Percentiles rank a stretch among this genome's conserved stretches.
Conservation (phyloP, 2,888 invertebrate genomes). For the Tiphia femorata region DNA sequence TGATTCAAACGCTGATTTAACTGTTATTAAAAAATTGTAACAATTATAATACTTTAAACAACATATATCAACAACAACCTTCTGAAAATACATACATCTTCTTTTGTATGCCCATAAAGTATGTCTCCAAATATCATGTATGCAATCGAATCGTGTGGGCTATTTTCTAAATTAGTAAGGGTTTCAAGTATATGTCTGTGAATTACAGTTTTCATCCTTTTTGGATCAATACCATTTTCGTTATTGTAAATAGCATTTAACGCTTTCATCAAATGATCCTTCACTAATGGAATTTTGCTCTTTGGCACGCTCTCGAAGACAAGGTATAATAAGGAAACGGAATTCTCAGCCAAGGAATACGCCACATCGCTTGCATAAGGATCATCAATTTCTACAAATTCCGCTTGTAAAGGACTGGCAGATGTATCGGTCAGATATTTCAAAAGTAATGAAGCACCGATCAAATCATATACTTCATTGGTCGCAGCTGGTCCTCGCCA, state of each 20-base stretch:
- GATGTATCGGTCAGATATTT: constrained; percentile 91
- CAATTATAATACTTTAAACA: no score
- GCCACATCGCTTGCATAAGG: constrained; percentile 83
- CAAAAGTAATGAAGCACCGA: constrained; percentile 78
- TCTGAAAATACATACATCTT: constrained; percentile 75
- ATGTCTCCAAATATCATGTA: constrained; percentile 86
- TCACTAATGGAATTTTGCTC: constrained; percentile 75
- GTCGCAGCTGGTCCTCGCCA: constrained; percentile 85
- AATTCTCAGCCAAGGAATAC: constrained; percentile 80
- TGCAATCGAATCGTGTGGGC: constrained; percentile 83
- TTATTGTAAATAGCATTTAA: constrained; percentile 70
- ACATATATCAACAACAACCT: constrained; percentile 2
- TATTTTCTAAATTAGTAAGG: constrained; percentile 80
- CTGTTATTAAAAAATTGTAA: constrained; percentile 54
- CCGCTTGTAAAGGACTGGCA: constrained; percentile 85
- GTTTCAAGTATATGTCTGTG: constrained; percentile 79
- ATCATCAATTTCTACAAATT: constrained; percentile 86
- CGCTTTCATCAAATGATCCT: constrained; percentile 71
- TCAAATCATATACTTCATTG: constrained; percentile 73
- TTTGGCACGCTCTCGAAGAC: constrained; percentile 83
- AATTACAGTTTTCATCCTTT: constrained; percentile 80
- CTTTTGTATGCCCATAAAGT: constrained; percentile 81
- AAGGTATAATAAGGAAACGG: constrained; percentile 78
- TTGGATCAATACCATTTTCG: constrained; percentile 77
- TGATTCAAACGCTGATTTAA: constrained; percentile 79